Percentiles rank a stretch among this genome's conserved stretches.
phyloP scores from a whole-genome alignment of 2,888 invertebrate species.

The Temnothorax rugatulus region DNA sequence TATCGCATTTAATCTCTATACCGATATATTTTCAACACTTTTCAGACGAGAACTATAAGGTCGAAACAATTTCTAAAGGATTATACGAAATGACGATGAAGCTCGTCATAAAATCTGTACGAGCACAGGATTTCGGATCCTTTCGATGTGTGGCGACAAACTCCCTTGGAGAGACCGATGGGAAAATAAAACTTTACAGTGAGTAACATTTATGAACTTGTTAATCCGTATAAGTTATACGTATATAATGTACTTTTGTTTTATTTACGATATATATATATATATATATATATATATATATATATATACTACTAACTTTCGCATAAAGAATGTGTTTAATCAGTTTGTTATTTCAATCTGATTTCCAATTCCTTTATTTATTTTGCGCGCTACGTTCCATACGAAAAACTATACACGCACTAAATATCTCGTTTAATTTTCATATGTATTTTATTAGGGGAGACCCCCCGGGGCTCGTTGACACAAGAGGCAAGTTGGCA shows the following conservation, averaged over 20 bases:
- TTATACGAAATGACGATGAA: conserved; percentile 85
- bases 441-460: neutral
- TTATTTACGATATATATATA: too few species aligned
- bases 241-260: neutral
- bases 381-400: neutral
- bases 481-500: too few species aligned
- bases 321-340: neutral
- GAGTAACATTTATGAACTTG: conserved; percentile 73
- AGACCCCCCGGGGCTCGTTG: too few species aligned
- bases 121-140: conserved; percentile 84
- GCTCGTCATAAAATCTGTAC: conserved; percentile 85
- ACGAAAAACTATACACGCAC: conserved; percentile 6
- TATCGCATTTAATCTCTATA: neutral
- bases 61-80: conserved; percentile 80
- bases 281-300: too few species aligned
- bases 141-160: conserved; percentile 87
- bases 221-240: conserved; percentile 2
- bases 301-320: too few species aligned
- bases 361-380: conserved; percentile 13
- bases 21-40: conserved; percentile 26
- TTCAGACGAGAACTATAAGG: conserved; percentile 86
- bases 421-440: conserved; percentile 38
- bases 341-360: neutral
- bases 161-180: conserved; percentile 87
- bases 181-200: conserved; percentile 87